Base-by-base conservation (phyloP, 2,113 vertebrate species). In the Porphyrio hochstetteri region DNA sequence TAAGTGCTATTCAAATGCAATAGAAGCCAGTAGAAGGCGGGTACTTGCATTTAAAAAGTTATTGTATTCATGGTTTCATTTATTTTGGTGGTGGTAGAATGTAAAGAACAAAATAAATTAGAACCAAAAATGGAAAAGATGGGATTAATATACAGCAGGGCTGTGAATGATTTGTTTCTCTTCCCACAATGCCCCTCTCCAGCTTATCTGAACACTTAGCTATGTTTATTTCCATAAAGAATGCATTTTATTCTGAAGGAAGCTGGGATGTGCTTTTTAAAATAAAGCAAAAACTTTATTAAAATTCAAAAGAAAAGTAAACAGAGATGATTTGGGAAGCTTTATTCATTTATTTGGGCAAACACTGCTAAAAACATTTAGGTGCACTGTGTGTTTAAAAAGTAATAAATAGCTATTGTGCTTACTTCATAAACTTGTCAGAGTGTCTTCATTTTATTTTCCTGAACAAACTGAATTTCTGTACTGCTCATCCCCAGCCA, bases 351-450 rank as follows among this genome's bases (percentile, higher is more conserved):
- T 97, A 98, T 97, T 97, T 97, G 97, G 97, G 96, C 97, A 97
- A 97, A 97, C 95, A 90, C 97, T 90, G 96, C 95, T 97, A 97
- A 98, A 97, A 97, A 97, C 97, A 92, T 97, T 98, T 96, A 97
- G 96, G 94, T 91, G 91, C 86, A 96, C 93, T 94, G 79, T 94
- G 90, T 97, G 95, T 97, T 96, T 98, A 98, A 98, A 98, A 98
- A 98, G 97, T 98, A 99, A 99, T 98, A 98, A 98, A 98, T 97
- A 98, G 97, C 97, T 97, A 98, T 98, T 98, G 98, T 98, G 98
- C 98, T 99, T 98, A 98, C 98, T 99, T 99, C 98, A 99, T 99
- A 99, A 99, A 99, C 98, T 99, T 99, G 98, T 99, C 99, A 98
- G 98, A 96, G 97, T 97, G 98, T 98, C 98, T 98, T 98, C 98